Evolutionary conservation across 1,140 invertebrate species (phyloP).

Genomic region (Homalodisca vitripennis): DNA sequence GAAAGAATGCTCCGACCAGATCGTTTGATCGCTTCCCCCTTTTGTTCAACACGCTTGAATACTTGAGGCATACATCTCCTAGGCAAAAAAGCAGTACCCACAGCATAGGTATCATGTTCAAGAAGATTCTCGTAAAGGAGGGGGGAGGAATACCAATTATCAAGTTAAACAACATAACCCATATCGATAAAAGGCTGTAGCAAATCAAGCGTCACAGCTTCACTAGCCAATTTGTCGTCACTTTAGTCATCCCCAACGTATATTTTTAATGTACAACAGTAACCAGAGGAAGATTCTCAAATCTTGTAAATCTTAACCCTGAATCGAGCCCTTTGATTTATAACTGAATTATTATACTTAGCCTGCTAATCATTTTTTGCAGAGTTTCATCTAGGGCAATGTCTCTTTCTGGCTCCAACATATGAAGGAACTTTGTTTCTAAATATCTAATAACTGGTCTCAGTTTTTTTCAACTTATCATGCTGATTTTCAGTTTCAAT

Average conservation of each 20-base stretch:
- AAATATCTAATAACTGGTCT: too few species aligned
- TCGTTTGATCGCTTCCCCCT: background rate
- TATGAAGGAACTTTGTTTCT: too few species aligned
- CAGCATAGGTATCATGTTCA: background rate
- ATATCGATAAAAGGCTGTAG: background rate
- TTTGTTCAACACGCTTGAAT: background rate
- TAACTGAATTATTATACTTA: background rate
- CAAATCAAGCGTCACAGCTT: background rate
- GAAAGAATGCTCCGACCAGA: background rate
- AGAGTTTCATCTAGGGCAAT: background rate
- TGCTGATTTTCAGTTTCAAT: background rate
- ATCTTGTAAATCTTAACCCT: conserved; percentile 3
- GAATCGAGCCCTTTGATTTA: background rate
- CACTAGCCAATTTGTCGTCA: background rate
- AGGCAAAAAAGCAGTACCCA: background rate
- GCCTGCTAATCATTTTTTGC: background rate
- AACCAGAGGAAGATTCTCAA: conserved; percentile 25
- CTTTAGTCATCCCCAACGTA: background rate
- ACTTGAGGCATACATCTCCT: background rate
- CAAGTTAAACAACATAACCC: background rate
- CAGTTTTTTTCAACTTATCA: background rate
- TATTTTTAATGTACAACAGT: conserved; percentile 29
- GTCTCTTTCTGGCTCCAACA: too few species aligned
- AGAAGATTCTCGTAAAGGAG: background rate
- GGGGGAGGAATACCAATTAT: conserved; percentile 1